Evolutionary conservation across 2,797 vertebrate genomes (phyloP).

Genomic region (Monodelphis domestica): DNA sequence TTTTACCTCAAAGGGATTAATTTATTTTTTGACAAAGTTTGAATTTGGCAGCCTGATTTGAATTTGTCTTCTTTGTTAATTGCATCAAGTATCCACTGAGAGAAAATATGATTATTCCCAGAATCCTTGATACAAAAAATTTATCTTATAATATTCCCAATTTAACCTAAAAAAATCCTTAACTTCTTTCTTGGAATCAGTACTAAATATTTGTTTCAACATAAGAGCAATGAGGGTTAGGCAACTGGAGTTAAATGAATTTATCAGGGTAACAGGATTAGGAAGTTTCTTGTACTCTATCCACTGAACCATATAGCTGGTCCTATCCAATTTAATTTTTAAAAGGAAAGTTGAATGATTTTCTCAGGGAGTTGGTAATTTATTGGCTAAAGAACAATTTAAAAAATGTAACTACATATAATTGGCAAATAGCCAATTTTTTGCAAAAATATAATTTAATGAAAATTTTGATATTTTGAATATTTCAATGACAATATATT

Average conservation of each 20-base stretch:
- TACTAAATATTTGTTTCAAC: no score
- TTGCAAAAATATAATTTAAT: constrained; percentile 1
- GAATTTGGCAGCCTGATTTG: neutral
- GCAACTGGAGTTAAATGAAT: no score
- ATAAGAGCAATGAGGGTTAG: no score
- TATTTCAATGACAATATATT: neutral
- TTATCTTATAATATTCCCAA: constrained; percentile 12
- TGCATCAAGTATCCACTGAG: neutral
- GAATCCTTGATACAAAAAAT: constrained; percentile 3
- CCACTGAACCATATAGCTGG: no score
- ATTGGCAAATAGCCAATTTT: neutral
- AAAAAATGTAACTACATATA: neutral
- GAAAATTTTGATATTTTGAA: neutral
- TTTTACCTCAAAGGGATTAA: neutral
- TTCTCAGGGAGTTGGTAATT: neutral
- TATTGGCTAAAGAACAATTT: neutral
- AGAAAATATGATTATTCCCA: neutral
- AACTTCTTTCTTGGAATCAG: no score
- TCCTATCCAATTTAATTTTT: no score
- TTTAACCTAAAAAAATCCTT: no score
- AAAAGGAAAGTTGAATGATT: neutral
- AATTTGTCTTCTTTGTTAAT: neutral
- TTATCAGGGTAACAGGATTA: no score
- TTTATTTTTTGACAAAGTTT: neutral
- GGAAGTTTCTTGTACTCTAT: no score